Conservation (phyloP, 1,140 invertebrate species). For the Drosophila funebris region DNA sequence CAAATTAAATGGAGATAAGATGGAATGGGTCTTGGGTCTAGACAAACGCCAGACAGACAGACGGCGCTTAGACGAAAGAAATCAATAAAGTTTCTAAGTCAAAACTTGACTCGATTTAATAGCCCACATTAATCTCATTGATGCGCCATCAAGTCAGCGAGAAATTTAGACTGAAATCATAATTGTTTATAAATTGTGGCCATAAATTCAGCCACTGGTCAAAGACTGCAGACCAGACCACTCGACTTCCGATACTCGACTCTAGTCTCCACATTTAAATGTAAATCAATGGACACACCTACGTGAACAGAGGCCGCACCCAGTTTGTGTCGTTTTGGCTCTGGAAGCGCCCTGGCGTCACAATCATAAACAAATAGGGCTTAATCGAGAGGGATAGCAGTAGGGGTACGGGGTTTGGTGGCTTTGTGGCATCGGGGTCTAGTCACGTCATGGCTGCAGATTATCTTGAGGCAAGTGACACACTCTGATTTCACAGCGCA, state of each 20-base stretch:
- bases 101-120: conserved; percentile 32
- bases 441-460: conserved; percentile 57
- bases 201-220: conserved; percentile 54
- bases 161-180: conserved; percentile 52
- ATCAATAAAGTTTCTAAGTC: conserved; percentile 59
- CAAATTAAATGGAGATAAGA: conserved; percentile 76
- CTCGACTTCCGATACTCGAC: conserved; percentile 5
- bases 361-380: conserved; percentile 49
- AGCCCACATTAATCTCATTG: conserved; percentile 42
- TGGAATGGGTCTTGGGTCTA: conserved; percentile 49
- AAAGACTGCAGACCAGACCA: background rate
- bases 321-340: conserved; percentile 10
- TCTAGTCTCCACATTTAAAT: conserved; percentile 55
- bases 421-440: background rate
- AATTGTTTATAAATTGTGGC: conserved; percentile 75
- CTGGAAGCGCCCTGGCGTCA: conserved; percentile 57
- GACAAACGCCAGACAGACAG: conserved; percentile 61
- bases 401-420: background rate
- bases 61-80: conserved; percentile 23
- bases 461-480: conserved; percentile 53
- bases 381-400: conserved; percentile 5
- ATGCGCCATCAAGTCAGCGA: conserved; percentile 16
- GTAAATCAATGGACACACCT: conserved; percentile 61
- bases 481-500: conserved; percentile 48
- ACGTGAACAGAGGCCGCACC: conserved; percentile 49